Evolutionary conservation across 2,113 vertebrate species (phyloP).

Genomic region (Oceanites oceanicus): DNA sequence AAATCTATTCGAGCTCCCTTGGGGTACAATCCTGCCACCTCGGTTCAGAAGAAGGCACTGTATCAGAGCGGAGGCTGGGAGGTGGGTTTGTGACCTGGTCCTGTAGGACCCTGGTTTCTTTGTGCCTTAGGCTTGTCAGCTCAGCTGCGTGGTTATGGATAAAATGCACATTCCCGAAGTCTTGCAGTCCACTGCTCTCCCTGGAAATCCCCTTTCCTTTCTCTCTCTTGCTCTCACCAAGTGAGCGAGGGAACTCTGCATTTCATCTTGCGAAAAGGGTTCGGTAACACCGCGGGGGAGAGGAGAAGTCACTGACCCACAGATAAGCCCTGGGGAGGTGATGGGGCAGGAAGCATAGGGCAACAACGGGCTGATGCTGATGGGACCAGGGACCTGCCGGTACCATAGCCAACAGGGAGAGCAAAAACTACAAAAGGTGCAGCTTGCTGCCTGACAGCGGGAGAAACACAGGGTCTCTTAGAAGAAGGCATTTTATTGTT

Average conservation of each 20-base stretch:
- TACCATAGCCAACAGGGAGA: neutral
- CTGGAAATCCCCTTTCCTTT: neutral
- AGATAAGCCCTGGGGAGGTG: neutral
- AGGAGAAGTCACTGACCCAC: neutral
- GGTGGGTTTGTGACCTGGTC: neutral
- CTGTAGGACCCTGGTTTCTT: neutral
- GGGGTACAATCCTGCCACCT: neutral
- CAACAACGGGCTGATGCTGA: neutral
- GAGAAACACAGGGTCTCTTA: neutral
- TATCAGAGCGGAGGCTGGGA: neutral
- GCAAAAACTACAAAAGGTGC: neutral
- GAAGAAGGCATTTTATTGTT: neutral
- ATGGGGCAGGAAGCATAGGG: neutral
- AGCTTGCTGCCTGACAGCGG: neutral
- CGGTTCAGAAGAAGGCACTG: fast-evolving
- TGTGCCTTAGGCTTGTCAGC: neutral
- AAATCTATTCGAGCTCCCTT: neutral
- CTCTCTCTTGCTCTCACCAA: neutral
- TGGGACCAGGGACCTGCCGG: neutral
- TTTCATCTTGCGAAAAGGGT: neutral
- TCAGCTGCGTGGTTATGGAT: fast-evolving
- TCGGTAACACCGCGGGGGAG: neutral
- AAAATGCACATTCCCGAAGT: neutral
- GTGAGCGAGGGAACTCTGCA: neutral
- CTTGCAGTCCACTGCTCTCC: neutral